Base-by-base conservation (phyloP, 2,888 invertebrate genomes). In the Mythimna albipuncta region DNA sequence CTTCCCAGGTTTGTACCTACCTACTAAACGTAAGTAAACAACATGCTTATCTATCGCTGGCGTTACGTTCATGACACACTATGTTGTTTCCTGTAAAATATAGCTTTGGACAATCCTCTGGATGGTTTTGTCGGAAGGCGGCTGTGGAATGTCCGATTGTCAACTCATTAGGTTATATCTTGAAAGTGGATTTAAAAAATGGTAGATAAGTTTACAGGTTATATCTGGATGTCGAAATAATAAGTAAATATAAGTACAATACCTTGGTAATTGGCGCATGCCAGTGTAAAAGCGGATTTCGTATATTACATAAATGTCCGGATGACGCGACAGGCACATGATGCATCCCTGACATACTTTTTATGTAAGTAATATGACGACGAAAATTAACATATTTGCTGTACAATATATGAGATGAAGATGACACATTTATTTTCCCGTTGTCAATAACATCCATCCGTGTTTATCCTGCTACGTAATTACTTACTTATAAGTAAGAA, bases 1-100 rank as follows among this genome's bases (percentile, higher is more conserved):
- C 95, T 38, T 96, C 97, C 4, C 91, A 95, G 91, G 96, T 96
- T 87, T 79, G 71, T 79, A 19, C 4, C 13, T 11, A 13, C 9
- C 2, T 26, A 19, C n/a, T 16, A 6, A 41, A 38, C 10, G 4
- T 71, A 32, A 58, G 50, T 21, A 58, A n/a, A 50, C 11, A n/a
- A 38, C 38, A 38, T 47, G 35, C 9, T 4, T 38, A 50, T 41
- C 19, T 54, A 21, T 7, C 2, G 16, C 71, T 35, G 6, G 26
- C 9, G 19, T 47, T 52, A 52, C 6, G n/a, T n/a, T 19, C 6
- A 52, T 59, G 54, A 73, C n/a, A 62, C 44, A 38, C 26, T 0
- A 52, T 52, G 44, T 74, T 26, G 44, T 72, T 63, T n/a, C 26
- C 16, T 54, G 21, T 9, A 62, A 26, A 61, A 61, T 61, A 44